Percentiles rank a stretch among this genome's conserved stretches.
phyloP scores from a whole-genome alignment of 2,797 vertebrate species.

The Gila robusta region DNA sequence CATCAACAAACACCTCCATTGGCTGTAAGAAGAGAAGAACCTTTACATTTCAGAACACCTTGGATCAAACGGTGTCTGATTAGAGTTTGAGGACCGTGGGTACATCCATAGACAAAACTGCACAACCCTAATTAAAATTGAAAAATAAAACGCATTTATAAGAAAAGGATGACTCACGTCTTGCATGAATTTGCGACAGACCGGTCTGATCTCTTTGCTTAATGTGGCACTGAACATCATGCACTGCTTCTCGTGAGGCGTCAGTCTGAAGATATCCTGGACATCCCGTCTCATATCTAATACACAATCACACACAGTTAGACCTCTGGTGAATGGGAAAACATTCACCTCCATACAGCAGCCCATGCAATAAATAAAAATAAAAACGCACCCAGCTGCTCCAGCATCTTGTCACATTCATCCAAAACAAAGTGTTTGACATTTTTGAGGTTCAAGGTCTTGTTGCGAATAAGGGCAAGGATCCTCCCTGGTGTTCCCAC shows the following conservation, averaged over 20 bases:
- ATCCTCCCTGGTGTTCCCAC: conserved; percentile 89
- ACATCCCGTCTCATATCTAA: conserved; percentile 89
- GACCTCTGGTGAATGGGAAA: neutral
- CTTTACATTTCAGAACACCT: neutral
- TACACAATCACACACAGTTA: neutral
- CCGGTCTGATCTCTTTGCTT: conserved; percentile 89
- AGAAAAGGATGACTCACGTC: conserved; percentile 80
- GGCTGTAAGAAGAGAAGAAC: conserved; percentile 75
- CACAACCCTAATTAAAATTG: neutral
- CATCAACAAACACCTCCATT: conserved; percentile 94
- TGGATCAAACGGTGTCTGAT: neutral
- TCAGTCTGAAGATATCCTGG: conserved; percentile 90
- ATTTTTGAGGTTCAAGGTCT: conserved; percentile 85
- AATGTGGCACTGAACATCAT: conserved; percentile 94
- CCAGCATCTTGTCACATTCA: conserved; percentile 91
- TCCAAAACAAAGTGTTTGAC: conserved; percentile 91
- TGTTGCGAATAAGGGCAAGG: conserved; percentile 84
- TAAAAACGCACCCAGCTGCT: conserved; percentile 82
- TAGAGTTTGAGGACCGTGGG: neutral
- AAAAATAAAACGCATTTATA: neutral
- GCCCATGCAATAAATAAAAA: neutral
- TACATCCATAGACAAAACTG: neutral
- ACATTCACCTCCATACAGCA: too few relatives aligned
- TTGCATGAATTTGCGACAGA: conserved; percentile 94
- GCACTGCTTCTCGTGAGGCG: conserved; percentile 89